These are phyloP conservation scores for Xiphorhynchus elegans DNA, from an alignment of 2,113 vertebrate species.

Conservation along the genomic window DNA sequence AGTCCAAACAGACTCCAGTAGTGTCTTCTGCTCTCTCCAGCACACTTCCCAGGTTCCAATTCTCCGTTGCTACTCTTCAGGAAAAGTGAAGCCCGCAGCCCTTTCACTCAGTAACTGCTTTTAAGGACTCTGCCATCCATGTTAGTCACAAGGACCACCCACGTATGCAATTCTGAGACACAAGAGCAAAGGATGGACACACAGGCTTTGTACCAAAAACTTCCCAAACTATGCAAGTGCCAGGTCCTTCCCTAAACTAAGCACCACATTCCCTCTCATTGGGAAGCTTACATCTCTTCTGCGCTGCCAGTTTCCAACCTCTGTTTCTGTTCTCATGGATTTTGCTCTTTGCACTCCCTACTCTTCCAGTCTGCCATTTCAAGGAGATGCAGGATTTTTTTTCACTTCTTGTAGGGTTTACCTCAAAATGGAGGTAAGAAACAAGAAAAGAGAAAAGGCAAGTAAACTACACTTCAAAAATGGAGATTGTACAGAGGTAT, in stretches of 20 bases:
- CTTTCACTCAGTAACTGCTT: neutral
- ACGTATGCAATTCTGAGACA: neutral
- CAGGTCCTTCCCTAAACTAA: neutral
- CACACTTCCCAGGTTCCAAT: neutral
- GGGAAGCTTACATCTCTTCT: neutral
- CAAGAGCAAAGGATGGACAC: neutral
- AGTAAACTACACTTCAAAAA: neutral
- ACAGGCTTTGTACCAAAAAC: neutral
- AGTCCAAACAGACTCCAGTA: neutral
- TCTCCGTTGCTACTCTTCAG: neutral
- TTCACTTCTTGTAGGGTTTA: neutral
- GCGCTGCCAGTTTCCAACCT: neutral
- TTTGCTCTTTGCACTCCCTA: neutral
- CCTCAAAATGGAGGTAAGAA: neutral
- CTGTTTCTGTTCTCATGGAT: neutral
- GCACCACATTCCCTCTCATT: neutral
- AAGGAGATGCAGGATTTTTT: neutral
- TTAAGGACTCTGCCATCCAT: neutral
- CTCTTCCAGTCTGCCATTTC: neutral
- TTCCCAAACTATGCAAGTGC: neutral
- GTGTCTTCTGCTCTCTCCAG: neutral
- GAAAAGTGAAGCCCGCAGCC: neutral
- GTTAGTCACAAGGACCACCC: fast-evolving
- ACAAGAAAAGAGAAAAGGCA: neutral
- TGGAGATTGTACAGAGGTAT: neutral